Percentiles rank a stretch among this genome's conserved stretches.
Conservation (phyloP, 2,797 vertebrate genomes). For the Liparis tanakae region DNA sequence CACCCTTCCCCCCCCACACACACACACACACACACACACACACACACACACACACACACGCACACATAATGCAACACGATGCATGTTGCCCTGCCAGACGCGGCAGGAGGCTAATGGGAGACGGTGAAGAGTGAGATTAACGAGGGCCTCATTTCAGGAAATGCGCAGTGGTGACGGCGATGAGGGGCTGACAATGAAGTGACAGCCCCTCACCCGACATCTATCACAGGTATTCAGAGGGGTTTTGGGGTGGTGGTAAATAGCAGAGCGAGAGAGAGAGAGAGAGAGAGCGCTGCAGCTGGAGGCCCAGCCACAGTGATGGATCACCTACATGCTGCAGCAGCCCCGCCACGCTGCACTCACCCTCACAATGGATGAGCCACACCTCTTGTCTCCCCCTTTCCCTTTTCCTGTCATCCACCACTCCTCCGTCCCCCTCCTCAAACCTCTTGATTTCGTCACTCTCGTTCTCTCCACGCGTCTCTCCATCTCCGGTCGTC, state of each 20-base stretch:
- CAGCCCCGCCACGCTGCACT: slow-evolving; percentile 74
- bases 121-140: slow-evolving; percentile 41
- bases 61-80: slow-evolving; percentile 48
- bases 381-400: slow-evolving; percentile 73
- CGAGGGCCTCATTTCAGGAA: slow-evolving; percentile 25
- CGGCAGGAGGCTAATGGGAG: slow-evolving; percentile 21
- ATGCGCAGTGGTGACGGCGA: slow-evolving; percentile 18
- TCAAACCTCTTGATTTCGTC: slow-evolving; percentile 45
- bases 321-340: slow-evolving; percentile 76
- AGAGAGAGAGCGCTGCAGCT: slow-evolving; percentile 45
- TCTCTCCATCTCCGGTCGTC: slow-evolving; percentile 11
- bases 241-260: slow-evolving; percentile 54
- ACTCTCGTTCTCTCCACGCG: slow-evolving; percentile 1
- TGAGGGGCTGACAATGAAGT: slow-evolving; percentile 57
- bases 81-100: slow-evolving; percentile 35
- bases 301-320: slow-evolving; percentile 74
- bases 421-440: slow-evolving; percentile 47
- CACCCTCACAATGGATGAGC: slow-evolving; percentile 81
- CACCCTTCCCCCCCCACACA: slow-evolving; percentile 1
- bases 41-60: neutral
- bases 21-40: no score
- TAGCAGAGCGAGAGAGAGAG: slow-evolving; percentile 50
- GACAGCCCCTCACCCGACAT: slow-evolving; percentile 69
- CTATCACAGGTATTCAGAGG: slow-evolving; percentile 69
- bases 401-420: slow-evolving; percentile 57